Conservation (phyloP, 1,140 invertebrate species). For the Bombus waltoni region DNA sequence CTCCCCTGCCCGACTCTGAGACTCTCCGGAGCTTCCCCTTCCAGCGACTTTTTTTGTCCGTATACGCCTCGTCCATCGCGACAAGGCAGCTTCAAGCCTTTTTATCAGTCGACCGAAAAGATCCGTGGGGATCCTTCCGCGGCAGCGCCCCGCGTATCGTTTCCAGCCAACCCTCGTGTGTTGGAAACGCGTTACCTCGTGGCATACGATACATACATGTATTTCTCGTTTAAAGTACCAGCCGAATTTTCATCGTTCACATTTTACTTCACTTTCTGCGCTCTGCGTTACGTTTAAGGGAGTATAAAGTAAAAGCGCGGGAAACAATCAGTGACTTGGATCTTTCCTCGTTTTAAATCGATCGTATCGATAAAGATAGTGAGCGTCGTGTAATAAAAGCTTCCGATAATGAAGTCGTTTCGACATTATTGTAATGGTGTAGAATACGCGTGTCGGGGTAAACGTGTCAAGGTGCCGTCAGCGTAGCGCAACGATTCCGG, state of each 20-base stretch:
- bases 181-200: constrained; percentile 35
- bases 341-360: neutral
- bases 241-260: constrained; percentile 12
- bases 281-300: neutral
- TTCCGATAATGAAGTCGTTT: constrained; percentile 39
- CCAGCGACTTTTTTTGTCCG: constrained; percentile 72
- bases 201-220: neutral
- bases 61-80: constrained; percentile 71
- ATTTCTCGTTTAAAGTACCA: constrained; percentile 11
- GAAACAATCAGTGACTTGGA: neutral
- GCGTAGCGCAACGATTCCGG: constrained; percentile 50
- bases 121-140: constrained; percentile 66
- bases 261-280: neutral
- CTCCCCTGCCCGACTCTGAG: constrained; percentile 51
- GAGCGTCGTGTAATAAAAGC: constrained; percentile 24
- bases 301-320: constrained; percentile 28
- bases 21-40: constrained; percentile 69
- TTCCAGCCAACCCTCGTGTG: constrained; percentile 52
- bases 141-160: constrained; percentile 38
- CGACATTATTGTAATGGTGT: constrained; percentile 36
- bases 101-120: constrained; percentile 77
- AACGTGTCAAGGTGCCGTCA: constrained; percentile 77
- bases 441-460: constrained; percentile 67
- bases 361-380: constrained; percentile 30
- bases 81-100: constrained; percentile 72